Percentiles rank a stretch among this genome's conserved stretches.
Conservation (phyloP, 2,888 invertebrate species). For the Scaptomyza flava region DNA sequence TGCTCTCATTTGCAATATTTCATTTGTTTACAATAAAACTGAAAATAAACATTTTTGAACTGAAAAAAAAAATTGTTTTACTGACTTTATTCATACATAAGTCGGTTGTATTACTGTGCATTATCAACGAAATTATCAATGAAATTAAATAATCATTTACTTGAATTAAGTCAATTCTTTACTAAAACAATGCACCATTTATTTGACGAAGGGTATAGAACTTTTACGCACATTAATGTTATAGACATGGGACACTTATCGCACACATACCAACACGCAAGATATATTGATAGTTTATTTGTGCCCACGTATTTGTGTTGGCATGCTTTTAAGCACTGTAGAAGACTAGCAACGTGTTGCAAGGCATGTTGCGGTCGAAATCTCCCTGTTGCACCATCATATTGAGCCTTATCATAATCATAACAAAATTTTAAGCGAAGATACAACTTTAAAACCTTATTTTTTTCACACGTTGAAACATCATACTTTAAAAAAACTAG, state of each 20-base stretch:
- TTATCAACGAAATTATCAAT: too few species aligned
- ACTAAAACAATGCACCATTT: neutral
- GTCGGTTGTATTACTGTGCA: neutral
- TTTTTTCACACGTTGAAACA: neutral
- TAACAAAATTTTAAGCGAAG: too few species aligned
- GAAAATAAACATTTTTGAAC: too few species aligned
- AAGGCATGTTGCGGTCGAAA: too few species aligned
- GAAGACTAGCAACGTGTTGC: neutral
- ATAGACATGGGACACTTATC: neutral
- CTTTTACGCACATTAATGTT: neutral
- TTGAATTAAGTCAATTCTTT: neutral
- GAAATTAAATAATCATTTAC: neutral
- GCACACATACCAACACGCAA: neutral
- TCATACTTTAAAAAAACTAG: neutral
- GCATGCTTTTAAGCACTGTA: neutral
- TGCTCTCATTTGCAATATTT: too few species aligned
- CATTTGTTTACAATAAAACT: too few species aligned
- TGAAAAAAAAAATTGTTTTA: neutral
- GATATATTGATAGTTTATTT: too few species aligned
- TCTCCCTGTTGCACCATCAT: too few species aligned
- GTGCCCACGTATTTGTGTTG: neutral
- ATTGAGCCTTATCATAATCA: too few species aligned
- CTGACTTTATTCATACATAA: neutral
- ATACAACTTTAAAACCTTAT: too few species aligned
- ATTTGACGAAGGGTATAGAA: neutral